Evolutionary conservation across 2,797 vertebrate species (phyloP), one percentile per base, ranked within the genome.

Genomic region (Hoplostethus mediterraneus): DNA sequence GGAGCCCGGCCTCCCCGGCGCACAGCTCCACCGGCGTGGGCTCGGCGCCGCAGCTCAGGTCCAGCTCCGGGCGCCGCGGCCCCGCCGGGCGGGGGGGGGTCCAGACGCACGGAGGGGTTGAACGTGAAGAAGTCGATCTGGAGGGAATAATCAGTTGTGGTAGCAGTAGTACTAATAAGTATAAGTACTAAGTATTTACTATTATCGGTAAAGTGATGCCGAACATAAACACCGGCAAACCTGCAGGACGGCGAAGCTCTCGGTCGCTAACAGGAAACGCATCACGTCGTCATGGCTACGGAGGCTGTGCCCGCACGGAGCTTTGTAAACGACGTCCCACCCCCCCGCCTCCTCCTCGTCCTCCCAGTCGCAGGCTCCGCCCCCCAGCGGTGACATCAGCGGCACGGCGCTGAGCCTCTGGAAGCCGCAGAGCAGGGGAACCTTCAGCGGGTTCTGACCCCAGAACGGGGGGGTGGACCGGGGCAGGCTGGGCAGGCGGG

Each of bases 71-170:
- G n/a, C 56, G 81, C 78, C 0, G 87, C 77, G 70, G 93, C 44
- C 0, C 84, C 31, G 42, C 38, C 0, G 25, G 75, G 10, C 66
- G 85, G 1, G 79, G 71, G 71, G 0, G 65, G 67, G 72, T 95
- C 92, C 75, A 97, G 67, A 48, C 90, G 92, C 2, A 99, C 93
- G 0, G 88, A 90, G 0, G 94, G 92, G 89, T 95, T 96, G 84
- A 98, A 99, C 82, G 96, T 97, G 89, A 99, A 99, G 80, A 96
- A 92, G 76, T 97, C 95, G 51, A 95, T 86, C 91, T 93, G 84
- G 21, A 72, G 58, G 33, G 62, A 6, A 40, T 5, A 3, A 17
- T 21, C 21, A 21, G 21, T 21, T 21, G 21, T 21, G 21, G 21
- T 21, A 21, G 21, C 6, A 5, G 7, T 21, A 33, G 6, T 10